Percentiles rank a stretch among this genome's conserved stretches.
Evolutionary conservation across 2,888 invertebrate species (phyloP).

Genomic region (Maniola hyperantus): DNA sequence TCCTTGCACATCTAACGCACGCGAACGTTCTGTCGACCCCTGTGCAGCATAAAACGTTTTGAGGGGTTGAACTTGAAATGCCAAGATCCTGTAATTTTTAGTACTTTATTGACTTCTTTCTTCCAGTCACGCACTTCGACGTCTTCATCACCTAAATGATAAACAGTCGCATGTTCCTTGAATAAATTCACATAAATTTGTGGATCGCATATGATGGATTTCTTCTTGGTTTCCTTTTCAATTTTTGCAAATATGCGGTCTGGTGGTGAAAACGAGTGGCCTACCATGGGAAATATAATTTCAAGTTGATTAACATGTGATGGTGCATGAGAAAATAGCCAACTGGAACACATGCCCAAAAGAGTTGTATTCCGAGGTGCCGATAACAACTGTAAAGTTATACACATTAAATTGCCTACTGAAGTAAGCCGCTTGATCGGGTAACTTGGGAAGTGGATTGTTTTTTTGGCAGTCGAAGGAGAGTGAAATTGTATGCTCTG

Average conservation of each 20-base stretch:
- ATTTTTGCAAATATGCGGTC: neutral
- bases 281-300: neutral
- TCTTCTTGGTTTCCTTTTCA: conserved; percentile 8
- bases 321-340: neutral
- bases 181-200: conserved; percentile 24
- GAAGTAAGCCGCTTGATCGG: neutral
- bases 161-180: conserved; percentile 28
- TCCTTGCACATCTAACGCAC: too few species aligned
- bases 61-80: conserved; percentile 39
- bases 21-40: conserved; percentile 19
- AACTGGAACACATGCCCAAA: neutral
- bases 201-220: conserved; percentile 13
- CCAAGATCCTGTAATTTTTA: conserved; percentile 36
- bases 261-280: neutral
- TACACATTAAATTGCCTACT: neutral
- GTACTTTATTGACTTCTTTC: conserved; percentile 32
- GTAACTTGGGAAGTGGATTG: neutral
- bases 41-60: conserved; percentile 36
- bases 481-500: neutral
- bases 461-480: conserved; percentile 2
- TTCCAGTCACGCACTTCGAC: conserved; percentile 38
- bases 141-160: conserved; percentile 33
- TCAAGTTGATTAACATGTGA: neutral
- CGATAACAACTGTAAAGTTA: neutral
- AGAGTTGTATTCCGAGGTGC: neutral